Conservation (phyloP, 1,140 invertebrate genomes). For the Neuroterus valhalla region DNA sequence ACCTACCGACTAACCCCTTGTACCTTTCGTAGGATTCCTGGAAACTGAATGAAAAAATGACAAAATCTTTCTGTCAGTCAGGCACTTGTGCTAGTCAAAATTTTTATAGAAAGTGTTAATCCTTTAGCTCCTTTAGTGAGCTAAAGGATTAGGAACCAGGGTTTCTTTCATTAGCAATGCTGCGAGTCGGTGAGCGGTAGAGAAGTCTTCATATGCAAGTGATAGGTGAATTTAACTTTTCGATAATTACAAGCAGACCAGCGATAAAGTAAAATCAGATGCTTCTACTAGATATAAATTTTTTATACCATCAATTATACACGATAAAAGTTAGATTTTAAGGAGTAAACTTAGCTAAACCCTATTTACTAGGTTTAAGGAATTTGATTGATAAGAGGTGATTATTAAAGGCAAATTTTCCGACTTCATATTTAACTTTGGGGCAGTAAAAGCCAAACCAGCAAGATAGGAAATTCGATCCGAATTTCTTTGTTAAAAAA, state of each 20-base stretch:
- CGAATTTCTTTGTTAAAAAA: not conserved
- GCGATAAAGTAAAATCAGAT: not conserved
- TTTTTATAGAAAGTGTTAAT: not conserved
- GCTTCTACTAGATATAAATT: not conserved
- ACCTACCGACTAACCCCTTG: too few relatives aligned
- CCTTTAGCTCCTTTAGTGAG: not conserved
- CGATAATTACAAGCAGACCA: not conserved
- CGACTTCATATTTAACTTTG: not conserved
- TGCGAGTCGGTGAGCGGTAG: not conserved
- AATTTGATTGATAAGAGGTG: conserved; percentile 22
- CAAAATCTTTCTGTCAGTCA: too few relatives aligned
- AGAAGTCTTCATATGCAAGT: conserved; percentile 5
- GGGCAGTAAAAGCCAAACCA: conserved; percentile 1
- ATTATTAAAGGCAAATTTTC: not conserved
- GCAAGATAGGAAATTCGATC: not conserved
- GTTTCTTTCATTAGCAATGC: conserved; percentile 1
- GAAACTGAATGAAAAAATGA: too few relatives aligned
- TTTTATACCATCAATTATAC: conserved; percentile 21
- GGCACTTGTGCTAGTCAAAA: conserved; percentile 1
- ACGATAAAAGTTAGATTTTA: conserved; percentile 22
- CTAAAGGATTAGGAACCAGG: not conserved
- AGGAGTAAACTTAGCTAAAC: conserved; percentile 31
- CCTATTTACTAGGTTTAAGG: conserved; percentile 35
- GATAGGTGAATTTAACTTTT: conserved; percentile 22
- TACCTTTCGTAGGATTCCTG: too few relatives aligned